Percentiles rank a stretch among this genome's conserved stretches.
Conservation (phyloP, 2,113 vertebrate species). For the Cebidichthys violaceus region DNA sequence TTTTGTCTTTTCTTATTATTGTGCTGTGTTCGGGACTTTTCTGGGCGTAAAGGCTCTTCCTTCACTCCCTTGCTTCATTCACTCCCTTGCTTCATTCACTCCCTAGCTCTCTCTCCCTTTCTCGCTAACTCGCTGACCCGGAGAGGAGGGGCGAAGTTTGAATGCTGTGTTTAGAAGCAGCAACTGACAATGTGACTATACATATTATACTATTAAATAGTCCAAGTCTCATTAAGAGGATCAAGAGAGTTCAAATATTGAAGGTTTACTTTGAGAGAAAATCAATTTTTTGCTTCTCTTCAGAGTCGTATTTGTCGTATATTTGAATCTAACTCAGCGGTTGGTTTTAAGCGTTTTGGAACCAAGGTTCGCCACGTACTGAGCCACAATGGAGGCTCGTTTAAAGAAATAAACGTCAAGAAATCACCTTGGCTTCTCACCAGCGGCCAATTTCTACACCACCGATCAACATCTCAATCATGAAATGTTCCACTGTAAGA, state of each 20-base stretch:
- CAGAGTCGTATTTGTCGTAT: neutral
- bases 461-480: slow-evolving; percentile 29
- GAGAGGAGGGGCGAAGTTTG: neutral
- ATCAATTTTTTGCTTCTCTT: slow-evolving; percentile 1
- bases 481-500: slow-evolving; percentile 45
- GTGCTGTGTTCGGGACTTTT: neutral
- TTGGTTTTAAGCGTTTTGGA: slow-evolving; percentile 36
- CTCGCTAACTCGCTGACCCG: neutral
- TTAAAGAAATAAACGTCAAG: slow-evolving; percentile 3
- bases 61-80: no score
- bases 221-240: neutral
- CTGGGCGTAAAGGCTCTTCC: no score
- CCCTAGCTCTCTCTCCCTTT: neutral
- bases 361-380: slow-evolving; percentile 20
- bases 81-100: neutral
- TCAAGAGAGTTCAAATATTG: slow-evolving; percentile 23
- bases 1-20: neutral
- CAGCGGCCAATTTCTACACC: slow-evolving; percentile 19
- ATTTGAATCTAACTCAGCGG: neutral
- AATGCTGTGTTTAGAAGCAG: neutral
- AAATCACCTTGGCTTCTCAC: slow-evolving; percentile 34
- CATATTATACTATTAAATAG: neutral
- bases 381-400: slow-evolving; percentile 26
- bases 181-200: no score
- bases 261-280: neutral